phyloP scores from a whole-genome alignment of 2,113 vertebrate genomes.

The Columba livia region DNA sequence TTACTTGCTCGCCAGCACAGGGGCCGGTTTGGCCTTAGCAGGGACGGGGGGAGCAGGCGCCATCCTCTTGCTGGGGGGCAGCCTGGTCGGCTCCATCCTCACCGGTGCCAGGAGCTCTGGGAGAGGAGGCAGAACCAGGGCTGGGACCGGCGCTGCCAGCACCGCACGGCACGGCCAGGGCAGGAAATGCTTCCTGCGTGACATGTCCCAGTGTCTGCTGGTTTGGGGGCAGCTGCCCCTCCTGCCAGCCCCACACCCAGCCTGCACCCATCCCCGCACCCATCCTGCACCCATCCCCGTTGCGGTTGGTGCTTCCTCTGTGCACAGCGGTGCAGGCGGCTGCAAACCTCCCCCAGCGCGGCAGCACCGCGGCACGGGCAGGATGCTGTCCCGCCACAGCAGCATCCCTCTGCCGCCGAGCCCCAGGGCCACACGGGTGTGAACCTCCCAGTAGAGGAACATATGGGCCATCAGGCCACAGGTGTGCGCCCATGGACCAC shows the following conservation, averaged over 20 bases:
- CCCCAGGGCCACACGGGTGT: rapidly evolving
- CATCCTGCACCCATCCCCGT: background rate
- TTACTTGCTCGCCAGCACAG: background rate
- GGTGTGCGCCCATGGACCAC: rapidly evolving
- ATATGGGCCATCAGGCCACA: rapidly evolving
- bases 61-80: slow-evolving; percentile 45
- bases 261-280: background rate
- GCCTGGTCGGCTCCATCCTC: slow-evolving; percentile 21
- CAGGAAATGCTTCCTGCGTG: background rate
- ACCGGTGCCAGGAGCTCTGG: background rate
- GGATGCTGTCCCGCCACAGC: background rate
- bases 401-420: background rate
- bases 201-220: background rate
- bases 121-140: background rate
- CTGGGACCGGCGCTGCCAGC: background rate
- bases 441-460: rapidly evolving
- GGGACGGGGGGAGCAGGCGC: slow-evolving; percentile 1
- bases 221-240: no score
- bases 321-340: background rate
- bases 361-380: background rate
- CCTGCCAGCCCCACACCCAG: no score
- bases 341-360: background rate
- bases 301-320: background rate
- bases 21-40: slow-evolving; percentile 30
- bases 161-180: rapidly evolving